These are phyloP conservation scores for Gryllus bimaculatus DNA, from an alignment of 1,140 invertebrate genomes.

Conservation along the genomic window DNA sequence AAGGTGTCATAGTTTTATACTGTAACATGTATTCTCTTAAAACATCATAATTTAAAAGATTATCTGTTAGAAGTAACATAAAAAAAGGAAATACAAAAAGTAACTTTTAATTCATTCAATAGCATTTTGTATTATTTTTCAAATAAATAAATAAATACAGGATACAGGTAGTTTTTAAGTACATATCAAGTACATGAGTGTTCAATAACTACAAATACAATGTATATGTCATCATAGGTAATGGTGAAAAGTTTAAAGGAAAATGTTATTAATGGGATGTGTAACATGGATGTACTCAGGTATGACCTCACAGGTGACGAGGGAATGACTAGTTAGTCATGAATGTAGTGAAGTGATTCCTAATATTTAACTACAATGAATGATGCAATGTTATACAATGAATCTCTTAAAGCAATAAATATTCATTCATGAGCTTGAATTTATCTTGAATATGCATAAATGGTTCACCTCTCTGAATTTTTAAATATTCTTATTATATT, in stretches of 20 bases:
- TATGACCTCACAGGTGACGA: background rate
- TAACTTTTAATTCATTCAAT: background rate
- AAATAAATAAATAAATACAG: slow-evolving; percentile 6
- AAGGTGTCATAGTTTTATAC: no score
- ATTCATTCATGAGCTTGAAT: no score
- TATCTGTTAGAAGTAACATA: no score
- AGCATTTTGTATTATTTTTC: background rate
- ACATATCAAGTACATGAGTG: background rate
- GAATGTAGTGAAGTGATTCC: slow-evolving; percentile 1
- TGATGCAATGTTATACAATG: background rate
- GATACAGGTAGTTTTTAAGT: background rate
- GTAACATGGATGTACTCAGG: background rate
- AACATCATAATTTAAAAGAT: no score
- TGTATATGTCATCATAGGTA: background rate
- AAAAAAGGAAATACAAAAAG: background rate
- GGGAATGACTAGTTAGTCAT: slow-evolving; percentile 4
- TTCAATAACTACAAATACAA: background rate
- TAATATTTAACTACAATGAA: background rate
- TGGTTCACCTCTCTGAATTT: no score
- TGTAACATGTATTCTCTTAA: no score
- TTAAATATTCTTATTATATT: no score
- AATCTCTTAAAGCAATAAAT: no score
- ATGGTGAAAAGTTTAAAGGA: background rate
- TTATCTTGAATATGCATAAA: no score
- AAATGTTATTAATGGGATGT: background rate